Evolutionary conservation across 2,797 vertebrate species (phyloP).

Genomic region (Helicolenus hilgendorfi): DNA sequence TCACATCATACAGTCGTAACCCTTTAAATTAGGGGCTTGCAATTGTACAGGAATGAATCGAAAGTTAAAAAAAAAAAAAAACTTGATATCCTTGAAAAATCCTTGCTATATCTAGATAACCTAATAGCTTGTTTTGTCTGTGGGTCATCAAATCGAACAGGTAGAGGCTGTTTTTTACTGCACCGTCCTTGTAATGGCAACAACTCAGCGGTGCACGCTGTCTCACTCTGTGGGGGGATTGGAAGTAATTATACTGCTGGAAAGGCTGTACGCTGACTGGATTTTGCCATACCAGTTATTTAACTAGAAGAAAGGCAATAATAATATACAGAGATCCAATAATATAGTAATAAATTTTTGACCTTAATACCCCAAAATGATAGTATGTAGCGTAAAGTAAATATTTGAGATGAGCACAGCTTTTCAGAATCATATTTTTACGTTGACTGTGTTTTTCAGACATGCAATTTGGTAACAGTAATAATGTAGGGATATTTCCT

Average conservation of each 20-base stretch:
- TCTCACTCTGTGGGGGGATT: constrained; percentile 3
- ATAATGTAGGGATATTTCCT: background rate
- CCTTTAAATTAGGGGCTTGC: background rate
- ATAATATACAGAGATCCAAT: constrained; percentile 9
- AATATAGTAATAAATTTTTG: background rate
- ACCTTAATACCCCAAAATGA: constrained; percentile 15
- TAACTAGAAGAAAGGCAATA: constrained; percentile 12
- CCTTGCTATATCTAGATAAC: background rate
- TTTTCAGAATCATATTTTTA: background rate
- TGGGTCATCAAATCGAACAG: constrained; percentile 36
- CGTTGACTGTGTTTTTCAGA: background rate
- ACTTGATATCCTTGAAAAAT: background rate
- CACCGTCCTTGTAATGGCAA: constrained; percentile 31
- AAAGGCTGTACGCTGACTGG: background rate
- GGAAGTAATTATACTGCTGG: constrained; percentile 46
- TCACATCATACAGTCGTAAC: background rate
- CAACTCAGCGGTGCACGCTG: constrained; percentile 8
- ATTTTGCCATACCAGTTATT: constrained; percentile 36
- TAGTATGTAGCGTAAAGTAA: background rate
- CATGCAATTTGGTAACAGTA: background rate
- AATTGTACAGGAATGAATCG: background rate
- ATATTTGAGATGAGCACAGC: background rate
- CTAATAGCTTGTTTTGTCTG: constrained; percentile 30
- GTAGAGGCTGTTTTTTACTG: constrained; percentile 19
- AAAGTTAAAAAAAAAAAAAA: background rate